Conservation (phyloP, 1,140 invertebrate species). For the Ectropis grisescens region DNA sequence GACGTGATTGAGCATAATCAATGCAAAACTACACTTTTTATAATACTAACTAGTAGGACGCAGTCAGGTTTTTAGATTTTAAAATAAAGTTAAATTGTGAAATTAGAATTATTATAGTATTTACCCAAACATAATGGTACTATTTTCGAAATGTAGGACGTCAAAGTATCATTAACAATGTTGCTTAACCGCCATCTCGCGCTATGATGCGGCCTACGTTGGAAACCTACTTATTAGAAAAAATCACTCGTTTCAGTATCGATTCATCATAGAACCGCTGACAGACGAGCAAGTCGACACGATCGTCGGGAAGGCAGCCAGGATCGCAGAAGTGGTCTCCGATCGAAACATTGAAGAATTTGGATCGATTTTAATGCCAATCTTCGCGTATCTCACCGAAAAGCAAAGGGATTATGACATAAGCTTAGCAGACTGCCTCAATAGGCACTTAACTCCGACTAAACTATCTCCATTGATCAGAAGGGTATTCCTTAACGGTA, state of each 20-base stretch:
- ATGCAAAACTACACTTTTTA: too few species aligned
- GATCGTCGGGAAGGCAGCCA: conserved; percentile 21
- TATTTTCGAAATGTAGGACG: too few species aligned
- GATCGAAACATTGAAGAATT: conserved; percentile 25
- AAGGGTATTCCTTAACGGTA: conserved; percentile 5
- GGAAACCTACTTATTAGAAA: too few species aligned
- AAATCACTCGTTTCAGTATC: conserved; percentile 48
- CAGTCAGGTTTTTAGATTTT: too few species aligned
- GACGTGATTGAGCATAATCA: too few species aligned
- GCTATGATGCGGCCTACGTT: too few species aligned
- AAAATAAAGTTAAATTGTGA: too few species aligned
- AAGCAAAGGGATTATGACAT: conserved; percentile 22
- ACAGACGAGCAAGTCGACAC: conserved; percentile 20
- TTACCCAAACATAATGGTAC: too few species aligned
- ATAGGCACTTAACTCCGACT: conserved; percentile 19
- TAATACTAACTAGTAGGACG: too few species aligned
- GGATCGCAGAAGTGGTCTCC: conserved; percentile 17
- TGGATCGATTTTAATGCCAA: conserved; percentile 23
- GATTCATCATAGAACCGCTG: conserved; percentile 33
- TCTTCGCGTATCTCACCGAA: conserved; percentile 38
- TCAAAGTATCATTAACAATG: too few species aligned
- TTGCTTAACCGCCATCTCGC: too few species aligned
- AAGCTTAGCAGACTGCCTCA: conserved; percentile 15
- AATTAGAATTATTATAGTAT: too few species aligned
- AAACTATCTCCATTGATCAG: conserved; percentile 18